Conservation (phyloP, 1,140 invertebrate genomes). For the Chlorops oryzae region DNA sequence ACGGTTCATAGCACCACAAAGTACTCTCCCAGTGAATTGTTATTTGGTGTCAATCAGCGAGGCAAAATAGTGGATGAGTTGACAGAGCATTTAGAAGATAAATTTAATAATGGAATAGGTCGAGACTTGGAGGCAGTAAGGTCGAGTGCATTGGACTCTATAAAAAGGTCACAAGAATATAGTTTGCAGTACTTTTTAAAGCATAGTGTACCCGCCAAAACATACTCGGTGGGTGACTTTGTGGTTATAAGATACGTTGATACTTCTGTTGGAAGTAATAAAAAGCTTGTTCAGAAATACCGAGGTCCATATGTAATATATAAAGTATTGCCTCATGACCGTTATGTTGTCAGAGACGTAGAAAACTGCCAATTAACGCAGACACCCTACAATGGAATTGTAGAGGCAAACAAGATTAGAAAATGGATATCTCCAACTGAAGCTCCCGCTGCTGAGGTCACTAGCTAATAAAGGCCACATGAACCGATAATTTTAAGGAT, state of each 20-base stretch:
- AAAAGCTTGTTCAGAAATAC: conserved; percentile 26
- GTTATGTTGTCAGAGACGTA: conserved; percentile 21
- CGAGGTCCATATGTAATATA: conserved; percentile 20
- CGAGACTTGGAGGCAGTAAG: not conserved
- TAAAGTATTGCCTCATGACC: conserved; percentile 21
- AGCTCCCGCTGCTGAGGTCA: too few species aligned
- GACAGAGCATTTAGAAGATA: too few species aligned
- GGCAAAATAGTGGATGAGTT: too few species aligned
- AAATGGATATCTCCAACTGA: too few species aligned
- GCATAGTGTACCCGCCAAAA: conserved; percentile 12
- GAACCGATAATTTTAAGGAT: too few species aligned
- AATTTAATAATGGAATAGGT: too few species aligned
- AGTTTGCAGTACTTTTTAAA: conserved; percentile 7
- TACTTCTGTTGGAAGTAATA: conserved; percentile 17
- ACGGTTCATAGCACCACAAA: conserved; percentile 19
- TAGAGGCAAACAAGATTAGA: too few species aligned
- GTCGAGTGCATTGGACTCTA: not conserved
- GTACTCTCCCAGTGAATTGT: conserved; percentile 16
- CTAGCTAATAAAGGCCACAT: too few species aligned
- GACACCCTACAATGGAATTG: too few species aligned
- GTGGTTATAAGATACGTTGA: too few species aligned
- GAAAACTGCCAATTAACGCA: conserved; percentile 21
- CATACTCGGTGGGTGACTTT: conserved; percentile 22
- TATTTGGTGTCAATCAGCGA: conserved; percentile 15
- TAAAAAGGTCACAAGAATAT: conserved; percentile 10